These are phyloP conservation scores for Neoascia interrupta DNA, from an alignment of 2,888 invertebrate genomes.

Conservation along the genomic window DNA sequence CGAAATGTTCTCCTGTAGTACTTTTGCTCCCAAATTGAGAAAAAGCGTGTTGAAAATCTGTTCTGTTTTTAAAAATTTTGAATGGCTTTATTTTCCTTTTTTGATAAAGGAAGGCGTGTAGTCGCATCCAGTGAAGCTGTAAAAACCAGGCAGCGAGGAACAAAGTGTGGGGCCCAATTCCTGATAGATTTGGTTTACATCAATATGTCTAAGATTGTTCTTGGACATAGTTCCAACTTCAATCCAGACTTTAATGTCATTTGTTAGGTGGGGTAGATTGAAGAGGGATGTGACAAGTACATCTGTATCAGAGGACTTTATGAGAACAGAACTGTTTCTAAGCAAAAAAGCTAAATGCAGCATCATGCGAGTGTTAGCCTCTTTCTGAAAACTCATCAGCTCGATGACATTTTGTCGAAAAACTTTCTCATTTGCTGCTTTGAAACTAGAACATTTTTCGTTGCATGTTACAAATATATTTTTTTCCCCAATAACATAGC, in stretches of 20 bases:
- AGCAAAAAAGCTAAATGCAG: conserved; percentile 16
- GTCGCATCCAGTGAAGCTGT: too few relatives aligned
- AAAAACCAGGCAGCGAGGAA: conserved; percentile 1
- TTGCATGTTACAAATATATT: conserved; percentile 8
- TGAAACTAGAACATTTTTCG: conserved; percentile 9
- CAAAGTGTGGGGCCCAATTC: not conserved
- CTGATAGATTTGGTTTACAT: not conserved
- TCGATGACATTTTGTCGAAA: conserved; percentile 7
- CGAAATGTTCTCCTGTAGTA: not conserved
- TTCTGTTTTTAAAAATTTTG: not conserved
- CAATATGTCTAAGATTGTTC: too few relatives aligned
- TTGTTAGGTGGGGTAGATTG: not conserved
- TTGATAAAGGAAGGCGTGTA: too few relatives aligned
- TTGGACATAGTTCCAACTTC: too few relatives aligned
- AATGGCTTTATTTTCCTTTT: conserved; percentile 10
- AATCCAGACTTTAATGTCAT: conserved; percentile 7
- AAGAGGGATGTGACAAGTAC: conserved; percentile 9
- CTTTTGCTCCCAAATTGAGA: conserved; percentile 1
- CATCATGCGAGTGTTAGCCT: too few relatives aligned
- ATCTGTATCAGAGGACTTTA: conserved; percentile 6
- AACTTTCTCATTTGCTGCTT: conserved; percentile 6
- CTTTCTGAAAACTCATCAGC: conserved; percentile 1
- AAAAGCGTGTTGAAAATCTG: conserved; percentile 14
- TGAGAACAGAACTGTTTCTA: not conserved
- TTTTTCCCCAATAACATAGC: conserved; percentile 7